These are phyloP conservation scores for Amiota minor DNA, from an alignment of 2,888 invertebrate genomes.

Conservation along the genomic window DNA sequence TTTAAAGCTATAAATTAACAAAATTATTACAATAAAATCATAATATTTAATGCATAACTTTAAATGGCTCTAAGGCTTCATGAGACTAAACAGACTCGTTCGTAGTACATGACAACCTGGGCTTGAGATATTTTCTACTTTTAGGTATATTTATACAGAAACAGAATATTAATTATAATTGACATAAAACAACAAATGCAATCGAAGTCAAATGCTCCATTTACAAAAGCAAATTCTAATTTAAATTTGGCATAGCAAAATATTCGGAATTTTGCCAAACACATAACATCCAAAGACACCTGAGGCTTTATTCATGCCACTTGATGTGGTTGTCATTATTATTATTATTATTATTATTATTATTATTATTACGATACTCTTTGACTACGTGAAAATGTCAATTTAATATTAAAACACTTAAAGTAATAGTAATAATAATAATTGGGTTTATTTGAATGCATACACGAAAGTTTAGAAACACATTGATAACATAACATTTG, in stretches of 20 bases:
- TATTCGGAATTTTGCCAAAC: neutral
- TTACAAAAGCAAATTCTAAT: neutral
- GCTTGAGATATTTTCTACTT: too few relatives aligned
- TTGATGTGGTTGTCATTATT: too few relatives aligned
- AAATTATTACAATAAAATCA: neutral
- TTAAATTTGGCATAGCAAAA: conserved; percentile 9
- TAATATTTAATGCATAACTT: too few relatives aligned
- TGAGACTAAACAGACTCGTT: too few relatives aligned
- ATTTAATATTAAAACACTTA: conserved; percentile 2
- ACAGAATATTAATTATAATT: conserved; percentile 18
- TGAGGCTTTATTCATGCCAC: conserved; percentile 4
- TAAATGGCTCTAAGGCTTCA: too few relatives aligned
- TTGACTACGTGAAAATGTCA: neutral
- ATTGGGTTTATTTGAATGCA: neutral
- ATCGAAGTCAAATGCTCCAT: neutral
- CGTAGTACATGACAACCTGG: too few relatives aligned
- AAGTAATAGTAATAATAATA: neutral
- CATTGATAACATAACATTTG: too few relatives aligned
- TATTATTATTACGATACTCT: conserved; percentile 13
- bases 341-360: too few relatives aligned
- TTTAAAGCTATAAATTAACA: neutral
- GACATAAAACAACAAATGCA: neutral
- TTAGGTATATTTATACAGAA: too few relatives aligned
- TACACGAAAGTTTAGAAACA: neutral
- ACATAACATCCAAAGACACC: neutral